Conservation (phyloP, 2,113 vertebrate genomes). For the Triplophysa dalaica region DNA sequence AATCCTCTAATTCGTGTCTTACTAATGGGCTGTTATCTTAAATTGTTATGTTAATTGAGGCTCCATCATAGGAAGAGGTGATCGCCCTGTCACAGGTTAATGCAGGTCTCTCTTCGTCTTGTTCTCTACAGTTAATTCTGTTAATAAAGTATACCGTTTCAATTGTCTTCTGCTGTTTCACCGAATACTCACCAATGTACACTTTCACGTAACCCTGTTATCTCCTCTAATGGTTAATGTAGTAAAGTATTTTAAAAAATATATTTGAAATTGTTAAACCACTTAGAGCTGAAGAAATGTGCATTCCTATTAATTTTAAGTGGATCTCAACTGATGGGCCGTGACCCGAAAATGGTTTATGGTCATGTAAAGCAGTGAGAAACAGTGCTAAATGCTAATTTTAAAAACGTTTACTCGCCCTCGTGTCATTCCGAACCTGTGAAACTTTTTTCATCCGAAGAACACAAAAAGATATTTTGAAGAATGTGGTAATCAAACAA, state of each 20-base stretch:
- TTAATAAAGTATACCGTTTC: conserved; percentile 48
- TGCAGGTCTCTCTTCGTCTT: conserved; percentile 32
- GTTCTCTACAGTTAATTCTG: conserved; percentile 50
- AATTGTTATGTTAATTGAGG: conserved; percentile 61
- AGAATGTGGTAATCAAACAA: too few species aligned
- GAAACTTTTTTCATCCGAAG: too few species aligned
- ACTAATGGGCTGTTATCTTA: conserved; percentile 60
- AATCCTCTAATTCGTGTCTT: conserved; percentile 55
- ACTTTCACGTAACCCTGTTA: conserved; percentile 16
- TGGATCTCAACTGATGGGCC: not conserved
- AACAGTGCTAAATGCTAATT: not conserved
- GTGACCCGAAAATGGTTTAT: not conserved
- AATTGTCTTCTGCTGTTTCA: conserved; percentile 43
- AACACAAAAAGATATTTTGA: too few species aligned
- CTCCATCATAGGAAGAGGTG: conserved; percentile 55
- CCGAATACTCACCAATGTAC: conserved; percentile 24
- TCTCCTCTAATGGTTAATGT: conserved; percentile 14
- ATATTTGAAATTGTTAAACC: not conserved
- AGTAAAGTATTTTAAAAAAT: conserved; percentile 15
- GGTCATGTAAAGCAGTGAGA: not conserved
- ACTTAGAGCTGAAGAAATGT: not conserved
- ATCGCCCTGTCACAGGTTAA: conserved; percentile 58
- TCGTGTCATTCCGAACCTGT: too few species aligned
- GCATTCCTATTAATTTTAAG: conserved; percentile 4
- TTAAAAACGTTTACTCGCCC: too few species aligned